phyloP scores from a whole-genome alignment of 2,888 invertebrate species.

The Syrista parreyssii region DNA sequence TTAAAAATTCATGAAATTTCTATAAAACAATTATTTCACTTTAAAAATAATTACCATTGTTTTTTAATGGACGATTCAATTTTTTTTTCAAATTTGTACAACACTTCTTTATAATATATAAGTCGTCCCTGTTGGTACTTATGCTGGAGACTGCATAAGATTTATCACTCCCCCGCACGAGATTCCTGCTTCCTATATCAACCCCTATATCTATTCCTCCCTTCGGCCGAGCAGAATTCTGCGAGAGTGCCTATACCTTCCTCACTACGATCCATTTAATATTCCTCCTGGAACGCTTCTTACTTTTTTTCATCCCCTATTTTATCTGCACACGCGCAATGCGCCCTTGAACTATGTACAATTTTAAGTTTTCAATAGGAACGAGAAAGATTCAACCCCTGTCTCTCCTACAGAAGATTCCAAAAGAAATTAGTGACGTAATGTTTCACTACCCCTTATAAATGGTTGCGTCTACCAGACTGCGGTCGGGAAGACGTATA shows the following conservation, averaged over 20 bases:
- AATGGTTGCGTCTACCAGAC: background rate
- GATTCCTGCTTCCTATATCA: background rate
- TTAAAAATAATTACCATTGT: too few relatives aligned
- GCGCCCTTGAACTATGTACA: background rate
- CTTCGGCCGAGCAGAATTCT: background rate
- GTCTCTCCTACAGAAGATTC: background rate
- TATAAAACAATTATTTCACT: too few relatives aligned
- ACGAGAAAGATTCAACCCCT: background rate
- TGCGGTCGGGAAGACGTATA: background rate
- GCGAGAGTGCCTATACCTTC: background rate
- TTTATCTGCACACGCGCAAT: background rate
- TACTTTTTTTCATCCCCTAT: background rate
- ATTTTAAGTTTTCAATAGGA: background rate
- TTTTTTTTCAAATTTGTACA: too few relatives aligned
- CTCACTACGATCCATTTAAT: background rate
- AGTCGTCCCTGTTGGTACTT: background rate
- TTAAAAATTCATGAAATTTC: too few relatives aligned
- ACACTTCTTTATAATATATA: background rate
- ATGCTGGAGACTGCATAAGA: background rate
- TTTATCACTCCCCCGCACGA: background rate
- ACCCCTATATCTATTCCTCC: background rate
- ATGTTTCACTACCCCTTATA: background rate
- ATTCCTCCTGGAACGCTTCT: background rate
- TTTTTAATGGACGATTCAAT: too few relatives aligned
- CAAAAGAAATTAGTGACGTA: background rate